A percentile compares a stretch with the other conserved stretches of the same genome.
Evolutionary conservation across 2,888 invertebrate species (phyloP).

Genomic region (Orchesella flavescens): DNA sequence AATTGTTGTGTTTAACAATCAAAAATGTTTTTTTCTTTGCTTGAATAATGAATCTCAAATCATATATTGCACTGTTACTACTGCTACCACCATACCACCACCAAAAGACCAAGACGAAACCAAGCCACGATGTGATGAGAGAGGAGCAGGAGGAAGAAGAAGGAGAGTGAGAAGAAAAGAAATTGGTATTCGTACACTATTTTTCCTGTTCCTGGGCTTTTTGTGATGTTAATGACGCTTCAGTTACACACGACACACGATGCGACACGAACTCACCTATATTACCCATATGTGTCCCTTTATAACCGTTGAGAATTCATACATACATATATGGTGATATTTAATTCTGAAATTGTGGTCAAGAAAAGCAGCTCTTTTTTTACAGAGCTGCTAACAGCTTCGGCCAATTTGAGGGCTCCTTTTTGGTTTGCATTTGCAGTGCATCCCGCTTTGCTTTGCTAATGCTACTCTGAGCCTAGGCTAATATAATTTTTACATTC

Average conservation of each 20-base stretch:
- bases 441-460: no score
- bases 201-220: conserved; percentile 1
- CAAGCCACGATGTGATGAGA: no score
- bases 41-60: conserved; percentile 5
- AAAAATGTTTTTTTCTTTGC: not conserved
- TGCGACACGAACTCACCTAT: not conserved
- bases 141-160: not conserved
- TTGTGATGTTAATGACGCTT: conserved; percentile 8
- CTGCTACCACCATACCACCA: not conserved
- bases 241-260: no score
- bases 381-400: not conserved
- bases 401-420: no score
- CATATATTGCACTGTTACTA: not conserved
- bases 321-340: not conserved
- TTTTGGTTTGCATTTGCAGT: no score
- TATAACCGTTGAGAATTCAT: not conserved
- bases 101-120: not conserved
- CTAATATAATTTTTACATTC: no score
- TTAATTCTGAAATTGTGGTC: conserved; percentile 7
- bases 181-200: conserved; percentile 2
- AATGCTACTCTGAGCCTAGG: no score
- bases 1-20: not conserved
- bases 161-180: conserved; percentile 11
- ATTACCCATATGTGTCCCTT: not conserved
- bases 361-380: not conserved